A percentile compares a stretch with the other conserved stretches of the same genome.
Conservation (phyloP, 2,113 vertebrate species). For the Jaculus jaculus region DNA sequence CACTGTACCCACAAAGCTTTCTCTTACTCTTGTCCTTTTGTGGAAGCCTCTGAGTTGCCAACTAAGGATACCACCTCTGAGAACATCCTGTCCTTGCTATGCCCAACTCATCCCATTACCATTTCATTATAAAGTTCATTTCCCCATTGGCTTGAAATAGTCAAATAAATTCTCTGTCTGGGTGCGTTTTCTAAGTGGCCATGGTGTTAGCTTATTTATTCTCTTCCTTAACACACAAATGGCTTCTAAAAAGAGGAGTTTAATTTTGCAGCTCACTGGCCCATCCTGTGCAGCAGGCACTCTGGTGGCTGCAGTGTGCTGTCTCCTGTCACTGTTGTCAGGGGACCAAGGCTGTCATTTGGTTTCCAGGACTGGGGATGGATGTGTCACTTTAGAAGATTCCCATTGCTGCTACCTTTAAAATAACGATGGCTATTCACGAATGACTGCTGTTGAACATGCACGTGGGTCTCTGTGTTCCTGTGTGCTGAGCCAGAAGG, state of each 20-base stretch:
- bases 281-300: slow-evolving; percentile 5
- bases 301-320: background rate
- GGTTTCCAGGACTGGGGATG: background rate
- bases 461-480: background rate
- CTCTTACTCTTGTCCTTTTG: background rate
- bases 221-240: slow-evolving; percentile 70
- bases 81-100: background rate
- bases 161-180: slow-evolving; percentile 69
- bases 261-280: slow-evolving; percentile 76
- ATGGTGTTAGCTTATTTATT: slow-evolving; percentile 61
- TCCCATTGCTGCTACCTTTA: background rate
- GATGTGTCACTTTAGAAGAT: background rate
- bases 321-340: background rate
- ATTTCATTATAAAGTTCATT: slow-evolving; percentile 72
- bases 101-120: background rate
- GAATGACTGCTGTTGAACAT: background rate
- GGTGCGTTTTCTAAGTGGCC: slow-evolving; percentile 61
- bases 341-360: background rate
- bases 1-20: background rate
- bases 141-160: slow-evolving; percentile 43
- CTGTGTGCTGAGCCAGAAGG: background rate
- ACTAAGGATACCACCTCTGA: background rate
- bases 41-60: background rate
- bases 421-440: background rate
- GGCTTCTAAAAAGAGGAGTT: slow-evolving; percentile 70